A percentile compares a stretch with the other conserved stretches of the same genome.
Conservation (phyloP, 1,140 invertebrate genomes). For the Apolygus lucorum region DNA sequence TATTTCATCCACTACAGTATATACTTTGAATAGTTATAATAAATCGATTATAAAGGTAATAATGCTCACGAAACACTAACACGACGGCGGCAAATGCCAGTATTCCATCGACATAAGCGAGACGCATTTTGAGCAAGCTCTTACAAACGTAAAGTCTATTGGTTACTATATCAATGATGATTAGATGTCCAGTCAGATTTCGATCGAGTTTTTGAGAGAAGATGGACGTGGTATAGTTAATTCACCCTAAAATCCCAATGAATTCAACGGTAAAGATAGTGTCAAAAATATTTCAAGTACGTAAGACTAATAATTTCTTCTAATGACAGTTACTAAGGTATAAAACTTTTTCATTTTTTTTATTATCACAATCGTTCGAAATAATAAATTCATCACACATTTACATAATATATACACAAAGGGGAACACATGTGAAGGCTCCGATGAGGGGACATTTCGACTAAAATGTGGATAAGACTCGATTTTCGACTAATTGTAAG, state of each 20-base stretch:
- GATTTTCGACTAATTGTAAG: no score
- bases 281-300: not conserved
- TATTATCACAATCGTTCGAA: not conserved
- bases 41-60: not conserved
- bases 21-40: no score
- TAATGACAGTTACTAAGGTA: not conserved
- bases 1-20: no score
- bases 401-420: not conserved
- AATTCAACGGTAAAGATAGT: no score
- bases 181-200: no score
- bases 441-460: not conserved
- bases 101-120: not conserved
- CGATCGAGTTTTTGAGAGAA: no score
- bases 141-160: no score
- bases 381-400: not conserved
- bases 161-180: no score
- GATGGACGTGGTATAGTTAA: no score
- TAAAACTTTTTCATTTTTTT: not conserved
- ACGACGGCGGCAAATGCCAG: not conserved
- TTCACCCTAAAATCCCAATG: no score
- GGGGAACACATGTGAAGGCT: not conserved
- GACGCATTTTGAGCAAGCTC: not conserved
- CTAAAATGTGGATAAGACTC: not conserved
- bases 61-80: not conserved
- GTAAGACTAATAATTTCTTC: not conserved